These are phyloP conservation scores for Aegithalos caudatus DNA, from an alignment of 2,113 vertebrate species.

Conservation along the genomic window DNA sequence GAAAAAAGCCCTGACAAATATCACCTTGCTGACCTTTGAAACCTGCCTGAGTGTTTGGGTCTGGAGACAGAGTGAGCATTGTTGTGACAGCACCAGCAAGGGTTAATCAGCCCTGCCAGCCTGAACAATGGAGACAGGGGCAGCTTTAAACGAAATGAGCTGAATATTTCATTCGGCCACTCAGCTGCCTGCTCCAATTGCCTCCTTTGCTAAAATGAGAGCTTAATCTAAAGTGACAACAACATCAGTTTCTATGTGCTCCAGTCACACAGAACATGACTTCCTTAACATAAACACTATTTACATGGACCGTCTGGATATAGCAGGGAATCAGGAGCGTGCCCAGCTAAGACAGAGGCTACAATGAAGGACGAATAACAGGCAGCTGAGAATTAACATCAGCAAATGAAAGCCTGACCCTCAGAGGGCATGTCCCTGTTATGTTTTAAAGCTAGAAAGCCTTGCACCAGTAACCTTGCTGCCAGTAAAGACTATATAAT, in stretches of 20 bases:
- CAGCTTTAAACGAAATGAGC: constrained; percentile 84
- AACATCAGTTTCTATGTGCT: constrained; percentile 87
- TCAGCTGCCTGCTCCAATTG: constrained; percentile 85
- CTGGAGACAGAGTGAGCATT: background rate
- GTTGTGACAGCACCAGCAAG: constrained; percentile 46
- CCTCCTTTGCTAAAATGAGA: constrained; percentile 78
- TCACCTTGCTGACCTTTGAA: background rate
- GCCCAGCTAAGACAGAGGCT: constrained; percentile 70
- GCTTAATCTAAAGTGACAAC: constrained; percentile 88
- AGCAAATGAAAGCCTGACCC: constrained; percentile 78
- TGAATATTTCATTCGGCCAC: constrained; percentile 89
- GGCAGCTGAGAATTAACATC: constrained; percentile 74
- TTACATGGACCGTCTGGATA: constrained; percentile 75
- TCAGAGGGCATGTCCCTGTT: constrained; percentile 72
- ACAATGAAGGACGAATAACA: constrained; percentile 71
- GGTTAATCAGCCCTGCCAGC: constrained; percentile 73
- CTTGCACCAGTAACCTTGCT: constrained; percentile 64
- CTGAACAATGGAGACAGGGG: constrained; percentile 80
- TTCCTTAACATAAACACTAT: constrained; percentile 88
- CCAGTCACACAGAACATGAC: constrained; percentile 88
- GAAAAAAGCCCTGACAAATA: background rate
- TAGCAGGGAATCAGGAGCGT: constrained; percentile 70
- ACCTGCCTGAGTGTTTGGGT: background rate
- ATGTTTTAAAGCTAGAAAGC: constrained; percentile 65
- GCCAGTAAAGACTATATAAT: constrained; percentile 61